Evolutionary conservation across 2,888 invertebrate genomes (phyloP).

Genomic region (Hydroisotoma schaefferi): DNA sequence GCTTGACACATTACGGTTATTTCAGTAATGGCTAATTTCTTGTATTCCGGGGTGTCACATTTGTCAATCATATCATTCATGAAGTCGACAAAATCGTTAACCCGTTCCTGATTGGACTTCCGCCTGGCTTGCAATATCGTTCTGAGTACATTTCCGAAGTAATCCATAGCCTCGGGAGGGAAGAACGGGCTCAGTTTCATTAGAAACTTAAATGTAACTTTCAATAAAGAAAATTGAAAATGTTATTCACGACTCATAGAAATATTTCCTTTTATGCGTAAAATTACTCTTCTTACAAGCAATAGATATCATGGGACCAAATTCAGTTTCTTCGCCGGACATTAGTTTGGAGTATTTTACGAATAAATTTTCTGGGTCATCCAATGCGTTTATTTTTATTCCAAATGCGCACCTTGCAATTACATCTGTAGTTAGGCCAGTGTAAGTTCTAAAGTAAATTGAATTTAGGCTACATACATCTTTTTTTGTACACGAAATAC

Average conservation of each 20-base stretch:
- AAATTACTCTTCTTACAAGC: constrained; percentile 18
- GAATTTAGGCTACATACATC: background rate
- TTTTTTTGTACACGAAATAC: background rate
- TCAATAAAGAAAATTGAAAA: too few species aligned
- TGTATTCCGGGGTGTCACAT: constrained; percentile 8
- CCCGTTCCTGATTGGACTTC: background rate
- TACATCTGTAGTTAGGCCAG: constrained; percentile 29
- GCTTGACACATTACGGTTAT: constrained; percentile 30
- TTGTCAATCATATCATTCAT: constrained; percentile 20
- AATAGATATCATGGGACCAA: constrained; percentile 14
- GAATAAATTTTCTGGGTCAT: constrained; percentile 31
- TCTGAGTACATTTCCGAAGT: constrained; percentile 21
- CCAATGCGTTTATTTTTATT: constrained; percentile 27
- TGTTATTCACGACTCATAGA: background rate
- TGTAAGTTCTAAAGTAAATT: constrained; percentile 20
- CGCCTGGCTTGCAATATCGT: constrained; percentile 9
- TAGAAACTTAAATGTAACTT: constrained; percentile 26
- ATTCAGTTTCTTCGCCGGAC: background rate
- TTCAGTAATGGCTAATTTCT: constrained; percentile 26
- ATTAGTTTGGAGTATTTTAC: constrained; percentile 14
- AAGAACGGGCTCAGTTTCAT: constrained; percentile 15
- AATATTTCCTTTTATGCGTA: background rate
- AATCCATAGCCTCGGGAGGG: constrained; percentile 2
- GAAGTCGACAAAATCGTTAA: constrained; percentile 14
- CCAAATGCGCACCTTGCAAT: constrained; percentile 38